Evolutionary conservation across 2,888 invertebrate genomes (phyloP).

Genomic region (Pandemis heparana): DNA sequence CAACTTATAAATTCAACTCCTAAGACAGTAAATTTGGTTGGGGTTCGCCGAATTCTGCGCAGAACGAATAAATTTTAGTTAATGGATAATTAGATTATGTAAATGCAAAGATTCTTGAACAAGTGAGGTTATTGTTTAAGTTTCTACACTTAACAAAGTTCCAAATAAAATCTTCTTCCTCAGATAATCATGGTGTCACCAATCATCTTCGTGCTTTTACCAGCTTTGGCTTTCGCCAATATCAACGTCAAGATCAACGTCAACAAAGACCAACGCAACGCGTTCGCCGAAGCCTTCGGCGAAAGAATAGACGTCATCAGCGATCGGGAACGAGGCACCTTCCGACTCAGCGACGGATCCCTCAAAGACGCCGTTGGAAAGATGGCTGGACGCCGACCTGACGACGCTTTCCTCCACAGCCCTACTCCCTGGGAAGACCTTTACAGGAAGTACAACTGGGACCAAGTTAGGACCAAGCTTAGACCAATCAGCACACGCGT

Average conservation of each 20-base stretch:
- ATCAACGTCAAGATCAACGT: conserved; percentile 40
- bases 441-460: conserved; percentile 49
- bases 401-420: conserved; percentile 34
- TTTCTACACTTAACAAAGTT: not conserved
- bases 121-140: not conserved
- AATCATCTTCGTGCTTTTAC: conserved; percentile 24
- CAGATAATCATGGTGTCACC: conserved; percentile 4
- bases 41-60: too few relatives aligned
- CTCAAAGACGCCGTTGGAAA: conserved; percentile 32
- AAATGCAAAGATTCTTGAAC: not conserved
- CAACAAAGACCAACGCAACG: conserved; percentile 9
- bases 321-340: conserved; percentile 33
- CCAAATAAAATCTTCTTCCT: not conserved
- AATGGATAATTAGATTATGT: too few relatives aligned
- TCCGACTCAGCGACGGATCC: conserved; percentile 24
- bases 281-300: conserved; percentile 13
- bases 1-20: too few relatives aligned
- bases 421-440: conserved; percentile 54
- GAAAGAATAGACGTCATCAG: conserved; percentile 31
- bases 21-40: too few relatives aligned
- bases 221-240: conserved; percentile 28
- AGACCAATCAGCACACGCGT: conserved; percentile 31
- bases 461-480: conserved; percentile 16
- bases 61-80: too few relatives aligned
- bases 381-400: conserved; percentile 15